Evolutionary conservation across 2,113 vertebrate genomes (phyloP).

Genomic region (Pycnonotus jocosus): DNA sequence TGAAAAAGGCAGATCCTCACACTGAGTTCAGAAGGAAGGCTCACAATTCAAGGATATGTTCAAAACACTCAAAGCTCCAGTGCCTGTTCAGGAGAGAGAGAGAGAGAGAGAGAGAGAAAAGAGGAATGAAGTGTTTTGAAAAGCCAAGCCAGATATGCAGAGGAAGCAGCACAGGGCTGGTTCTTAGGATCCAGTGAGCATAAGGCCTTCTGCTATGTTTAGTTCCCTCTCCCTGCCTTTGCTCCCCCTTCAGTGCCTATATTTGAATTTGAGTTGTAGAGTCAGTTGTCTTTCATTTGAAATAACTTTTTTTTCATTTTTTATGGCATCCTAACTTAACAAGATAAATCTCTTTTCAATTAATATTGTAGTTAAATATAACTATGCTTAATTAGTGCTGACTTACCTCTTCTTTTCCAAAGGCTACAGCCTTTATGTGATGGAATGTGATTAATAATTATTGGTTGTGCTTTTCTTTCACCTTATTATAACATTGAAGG

Average conservation of each 20-base stretch:
- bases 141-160: not conserved
- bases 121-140: not conserved
- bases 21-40: not conserved
- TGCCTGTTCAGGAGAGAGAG: not conserved
- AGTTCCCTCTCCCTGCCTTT: not conserved
- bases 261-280: not conserved
- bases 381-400: not conserved
- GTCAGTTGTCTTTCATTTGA: not conserved
- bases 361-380: not conserved
- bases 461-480: not conserved
- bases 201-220: conserved; percentile 20
- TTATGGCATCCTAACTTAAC: not conserved
- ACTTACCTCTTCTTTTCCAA: not conserved
- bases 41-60: not conserved
- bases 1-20: not conserved
- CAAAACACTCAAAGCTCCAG: not conserved
- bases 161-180: not conserved
- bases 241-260: not conserved
- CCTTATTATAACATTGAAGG: not conserved
- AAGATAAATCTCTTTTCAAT: not conserved
- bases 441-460: not conserved
- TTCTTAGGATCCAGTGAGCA: not conserved
- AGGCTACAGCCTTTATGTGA: not conserved
- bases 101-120: not conserved
- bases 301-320: not conserved